These are phyloP conservation scores for Sciurus vulgaris DNA, from an alignment of 2,797 vertebrate species.

Conservation along the genomic window DNA sequence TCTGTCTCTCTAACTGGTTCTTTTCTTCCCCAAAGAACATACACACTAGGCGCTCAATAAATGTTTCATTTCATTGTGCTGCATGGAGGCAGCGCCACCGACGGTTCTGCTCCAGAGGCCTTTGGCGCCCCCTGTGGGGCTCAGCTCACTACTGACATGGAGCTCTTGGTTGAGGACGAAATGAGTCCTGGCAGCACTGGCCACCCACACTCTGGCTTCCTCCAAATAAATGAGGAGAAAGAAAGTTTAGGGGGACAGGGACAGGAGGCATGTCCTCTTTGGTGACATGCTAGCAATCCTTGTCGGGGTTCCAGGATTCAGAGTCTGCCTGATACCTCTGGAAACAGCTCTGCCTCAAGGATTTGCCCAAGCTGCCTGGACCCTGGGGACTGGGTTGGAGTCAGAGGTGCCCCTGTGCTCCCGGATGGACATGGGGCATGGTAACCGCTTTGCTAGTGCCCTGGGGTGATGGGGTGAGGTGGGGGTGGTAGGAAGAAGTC, in stretches of 20 bases:
- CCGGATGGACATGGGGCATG: rapidly evolving
- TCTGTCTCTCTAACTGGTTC: slow-evolving; percentile 46
- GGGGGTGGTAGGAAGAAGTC: not conserved
- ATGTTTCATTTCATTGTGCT: not conserved
- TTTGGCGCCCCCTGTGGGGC: rapidly evolving
- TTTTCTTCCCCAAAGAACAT: not conserved
- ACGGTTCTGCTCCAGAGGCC: not conserved
- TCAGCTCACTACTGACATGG: rapidly evolving
- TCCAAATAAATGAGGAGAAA: not conserved
- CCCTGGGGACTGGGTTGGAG: not conserved
- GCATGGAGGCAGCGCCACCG: too few relatives aligned
- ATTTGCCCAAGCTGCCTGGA: not conserved
- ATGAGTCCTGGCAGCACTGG: not conserved
- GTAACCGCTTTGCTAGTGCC: not conserved
- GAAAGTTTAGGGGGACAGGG: not conserved
- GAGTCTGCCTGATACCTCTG: not conserved
- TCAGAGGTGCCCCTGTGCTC: not conserved
- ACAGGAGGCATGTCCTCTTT: rapidly evolving
- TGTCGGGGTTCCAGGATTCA: not conserved
- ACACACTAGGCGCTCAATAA: not conserved
- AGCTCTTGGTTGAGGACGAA: not conserved
- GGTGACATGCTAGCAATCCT: too few relatives aligned
- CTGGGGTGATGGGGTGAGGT: not conserved
- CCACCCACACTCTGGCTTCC: not conserved
- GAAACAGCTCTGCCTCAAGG: not conserved